These are phyloP conservation scores for Xestia c-nigrum DNA, from an alignment of 2,888 invertebrate genomes.

Conservation along the genomic window DNA sequence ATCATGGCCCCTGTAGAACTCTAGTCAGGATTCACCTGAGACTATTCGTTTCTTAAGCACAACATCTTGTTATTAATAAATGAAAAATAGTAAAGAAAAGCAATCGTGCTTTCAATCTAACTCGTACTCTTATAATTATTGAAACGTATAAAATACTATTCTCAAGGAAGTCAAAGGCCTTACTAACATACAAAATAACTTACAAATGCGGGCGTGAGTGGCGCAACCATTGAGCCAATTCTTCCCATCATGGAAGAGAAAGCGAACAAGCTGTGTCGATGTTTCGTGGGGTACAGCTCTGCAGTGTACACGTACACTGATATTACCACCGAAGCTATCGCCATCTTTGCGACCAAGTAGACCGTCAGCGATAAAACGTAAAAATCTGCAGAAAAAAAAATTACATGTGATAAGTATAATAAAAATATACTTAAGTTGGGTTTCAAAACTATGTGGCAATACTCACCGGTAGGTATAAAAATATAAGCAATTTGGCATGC, in stretches of 20 bases:
- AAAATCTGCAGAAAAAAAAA: constrained; percentile 50
- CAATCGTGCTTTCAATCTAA: not conserved
- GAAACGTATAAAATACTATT: not conserved
- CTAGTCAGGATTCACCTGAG: not conserved
- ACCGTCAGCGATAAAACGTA: constrained; percentile 80
- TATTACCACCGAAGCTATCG: constrained; percentile 90
- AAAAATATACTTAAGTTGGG: not conserved
- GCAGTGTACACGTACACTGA: constrained; percentile 91
- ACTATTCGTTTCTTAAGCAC: not conserved
- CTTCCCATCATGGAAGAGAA: constrained; percentile 91
- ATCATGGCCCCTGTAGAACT: not conserved
- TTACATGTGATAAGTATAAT: too few relatives aligned
- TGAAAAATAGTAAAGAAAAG: not conserved
- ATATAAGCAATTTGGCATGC: constrained; percentile 89
- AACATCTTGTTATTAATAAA: too few relatives aligned
- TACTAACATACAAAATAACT: constrained; percentile 57
- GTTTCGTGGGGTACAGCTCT: constrained; percentile 91
- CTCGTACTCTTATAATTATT: not conserved
- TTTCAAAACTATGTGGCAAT: not conserved
- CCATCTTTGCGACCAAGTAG: constrained; percentile 90
- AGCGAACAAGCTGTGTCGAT: constrained; percentile 91
- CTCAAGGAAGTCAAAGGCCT: not conserved
- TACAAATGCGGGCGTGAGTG: constrained; percentile 91
- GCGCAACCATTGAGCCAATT: constrained; percentile 91
- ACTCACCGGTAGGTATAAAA: constrained; percentile 88